Percentiles rank a stretch among this genome's conserved stretches.
These are phyloP conservation scores for Odontamblyopus rebecca DNA, from an alignment of 2,797 vertebrate species.

Conservation along the genomic window DNA sequence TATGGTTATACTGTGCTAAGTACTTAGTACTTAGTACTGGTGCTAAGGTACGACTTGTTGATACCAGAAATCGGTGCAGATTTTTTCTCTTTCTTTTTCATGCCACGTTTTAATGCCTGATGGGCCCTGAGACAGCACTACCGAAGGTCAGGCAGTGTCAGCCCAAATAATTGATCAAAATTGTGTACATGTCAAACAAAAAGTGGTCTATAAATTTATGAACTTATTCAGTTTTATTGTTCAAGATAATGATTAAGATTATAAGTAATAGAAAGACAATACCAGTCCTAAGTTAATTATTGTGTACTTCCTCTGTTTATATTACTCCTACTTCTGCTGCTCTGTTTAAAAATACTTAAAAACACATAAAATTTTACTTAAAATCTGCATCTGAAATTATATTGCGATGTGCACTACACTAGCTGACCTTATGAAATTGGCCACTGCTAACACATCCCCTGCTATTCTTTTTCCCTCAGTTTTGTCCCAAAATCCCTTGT, in stretches of 20 bases:
- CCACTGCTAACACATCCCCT: no score
- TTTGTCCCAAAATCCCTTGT: slow-evolving; percentile 40
- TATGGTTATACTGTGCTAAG: background rate
- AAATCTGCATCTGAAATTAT: background rate
- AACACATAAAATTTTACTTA: no score
- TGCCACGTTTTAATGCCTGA: background rate
- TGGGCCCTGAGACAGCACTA: background rate
- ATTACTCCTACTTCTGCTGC: background rate
- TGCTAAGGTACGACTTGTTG: background rate
- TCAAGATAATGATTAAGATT: no score
- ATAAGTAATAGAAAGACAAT: no score
- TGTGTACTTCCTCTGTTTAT: background rate
- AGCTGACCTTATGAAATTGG: background rate
- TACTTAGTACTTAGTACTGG: no score
- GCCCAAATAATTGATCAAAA: background rate
- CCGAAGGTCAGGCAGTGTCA: no score
- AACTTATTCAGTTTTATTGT: no score
- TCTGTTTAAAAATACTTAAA: background rate
- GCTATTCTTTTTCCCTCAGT: slow-evolving; percentile 8
- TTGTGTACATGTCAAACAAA: no score
- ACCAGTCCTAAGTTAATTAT: no score
- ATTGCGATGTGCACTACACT: background rate
- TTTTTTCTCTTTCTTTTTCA: background rate
- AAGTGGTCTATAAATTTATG: no score
- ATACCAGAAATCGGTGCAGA: background rate